phyloP scores from a whole-genome alignment of 2,888 invertebrate species.

The Drosophila rubida region DNA sequence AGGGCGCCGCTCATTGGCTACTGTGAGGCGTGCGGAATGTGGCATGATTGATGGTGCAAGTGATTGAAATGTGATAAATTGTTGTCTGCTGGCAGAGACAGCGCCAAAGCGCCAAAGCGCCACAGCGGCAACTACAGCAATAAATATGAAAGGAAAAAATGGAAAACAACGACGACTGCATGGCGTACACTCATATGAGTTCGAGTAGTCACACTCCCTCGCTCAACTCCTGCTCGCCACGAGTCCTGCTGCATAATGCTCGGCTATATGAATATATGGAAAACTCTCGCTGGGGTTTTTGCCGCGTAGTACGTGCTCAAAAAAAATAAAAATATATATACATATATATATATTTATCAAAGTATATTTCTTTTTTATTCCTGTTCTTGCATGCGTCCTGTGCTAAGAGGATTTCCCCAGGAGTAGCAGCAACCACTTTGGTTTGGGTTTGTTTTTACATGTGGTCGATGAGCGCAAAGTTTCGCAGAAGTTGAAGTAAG shows the following conservation, averaged over 20 bases:
- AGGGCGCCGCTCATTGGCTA: conserved; percentile 38
- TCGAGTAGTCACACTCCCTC: background rate
- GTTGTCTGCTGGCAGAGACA: conserved; percentile 57
- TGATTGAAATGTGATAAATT: conserved; percentile 78
- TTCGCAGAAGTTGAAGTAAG: conserved; percentile 42
- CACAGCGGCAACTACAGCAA: conserved; percentile 28
- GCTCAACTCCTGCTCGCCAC: background rate
- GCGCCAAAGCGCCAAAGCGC: conserved; percentile 31
- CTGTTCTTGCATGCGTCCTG: conserved; percentile 21
- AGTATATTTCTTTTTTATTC: conserved; percentile 14
- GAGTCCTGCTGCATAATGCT: background rate
- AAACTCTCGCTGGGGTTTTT: conserved; percentile 9
- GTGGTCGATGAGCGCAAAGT: conserved; percentile 56
- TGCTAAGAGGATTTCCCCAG: conserved; percentile 63
- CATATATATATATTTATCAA: conserved; percentile 1
- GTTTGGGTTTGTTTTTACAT: conserved; percentile 50
- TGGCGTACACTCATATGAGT: conserved; percentile 12
- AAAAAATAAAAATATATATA: conserved; percentile 14
- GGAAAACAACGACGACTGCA: conserved; percentile 15
- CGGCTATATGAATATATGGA: conserved; percentile 33
- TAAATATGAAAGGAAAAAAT: conserved; percentile 28
- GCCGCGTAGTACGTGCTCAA: conserved; percentile 34
- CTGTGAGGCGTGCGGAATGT: conserved; percentile 38
- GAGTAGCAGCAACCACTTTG: conserved; percentile 24
- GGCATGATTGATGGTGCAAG: conserved; percentile 70